Conservation (phyloP, 2,113 vertebrate genomes). For the Apus apus region DNA sequence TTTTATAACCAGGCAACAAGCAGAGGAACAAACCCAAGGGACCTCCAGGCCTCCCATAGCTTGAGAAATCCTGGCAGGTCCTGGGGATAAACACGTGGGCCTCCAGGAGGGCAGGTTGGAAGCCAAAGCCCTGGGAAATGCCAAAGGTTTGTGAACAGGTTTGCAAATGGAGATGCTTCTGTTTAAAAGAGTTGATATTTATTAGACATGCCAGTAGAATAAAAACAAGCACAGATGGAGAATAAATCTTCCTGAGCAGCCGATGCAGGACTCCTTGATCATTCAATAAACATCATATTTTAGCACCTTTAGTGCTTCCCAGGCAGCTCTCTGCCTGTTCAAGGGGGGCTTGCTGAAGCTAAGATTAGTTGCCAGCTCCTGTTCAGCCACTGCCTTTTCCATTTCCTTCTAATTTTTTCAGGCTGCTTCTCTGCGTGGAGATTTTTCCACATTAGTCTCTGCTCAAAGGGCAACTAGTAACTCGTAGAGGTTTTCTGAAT, state of each 20-base stretch:
- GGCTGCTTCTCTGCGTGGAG: not conserved
- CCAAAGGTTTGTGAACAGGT: not conserved
- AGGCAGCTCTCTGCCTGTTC: not conserved
- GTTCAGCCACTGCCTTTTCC: not conserved
- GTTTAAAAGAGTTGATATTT: slow-evolving; percentile 50
- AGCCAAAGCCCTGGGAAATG: not conserved
- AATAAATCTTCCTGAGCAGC: slow-evolving; percentile 57
- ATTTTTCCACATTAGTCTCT: not conserved
- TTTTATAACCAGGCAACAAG: not conserved
- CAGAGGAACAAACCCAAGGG: not conserved
- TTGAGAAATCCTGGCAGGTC: not conserved
- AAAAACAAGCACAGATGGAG: slow-evolving; percentile 60
- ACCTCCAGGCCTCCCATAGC: not conserved
- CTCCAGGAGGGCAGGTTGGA: not conserved
- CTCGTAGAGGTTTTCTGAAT: not conserved
- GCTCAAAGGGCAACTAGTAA: not conserved
- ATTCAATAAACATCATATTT: slow-evolving; percentile 40
- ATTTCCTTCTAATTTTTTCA: not conserved
- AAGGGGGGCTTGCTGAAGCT: not conserved
- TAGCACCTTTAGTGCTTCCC: not conserved
- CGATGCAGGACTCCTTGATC: slow-evolving; percentile 4
- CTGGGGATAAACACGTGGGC: not conserved
- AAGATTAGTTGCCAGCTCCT: not conserved
- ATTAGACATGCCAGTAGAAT: slow-evolving; percentile 47
- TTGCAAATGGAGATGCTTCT: slow-evolving; percentile 34